Percentiles rank a stretch among this genome's conserved stretches.
Conservation (phyloP, 2,888 invertebrate genomes). For the Trichogramma evanescens region DNA sequence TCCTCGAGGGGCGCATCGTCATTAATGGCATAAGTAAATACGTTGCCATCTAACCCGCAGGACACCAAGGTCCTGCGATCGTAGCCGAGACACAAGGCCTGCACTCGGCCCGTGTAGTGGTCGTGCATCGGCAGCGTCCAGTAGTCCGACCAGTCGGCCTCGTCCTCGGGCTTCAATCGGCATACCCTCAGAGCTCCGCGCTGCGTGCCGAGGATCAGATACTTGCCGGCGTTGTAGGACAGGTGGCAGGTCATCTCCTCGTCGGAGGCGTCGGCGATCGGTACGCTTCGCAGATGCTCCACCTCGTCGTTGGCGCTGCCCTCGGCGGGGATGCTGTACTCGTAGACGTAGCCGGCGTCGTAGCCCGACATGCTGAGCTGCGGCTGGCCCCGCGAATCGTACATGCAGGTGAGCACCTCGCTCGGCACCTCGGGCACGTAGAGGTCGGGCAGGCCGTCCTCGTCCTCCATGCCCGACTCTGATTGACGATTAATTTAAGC, state of each 20-base stretch:
- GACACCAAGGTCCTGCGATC: slow-evolving; percentile 57
- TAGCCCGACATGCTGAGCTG: slow-evolving; percentile 61
- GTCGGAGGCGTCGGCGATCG: slow-evolving; percentile 52
- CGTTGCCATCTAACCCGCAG: slow-evolving; percentile 69
- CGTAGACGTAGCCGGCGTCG: slow-evolving; percentile 63
- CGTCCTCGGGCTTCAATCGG: slow-evolving; percentile 47
- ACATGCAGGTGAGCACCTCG: slow-evolving; percentile 54
- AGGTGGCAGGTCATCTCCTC: slow-evolving; percentile 54
- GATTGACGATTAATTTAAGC: neutral
- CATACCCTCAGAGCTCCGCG: slow-evolving; percentile 58
- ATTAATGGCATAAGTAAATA: slow-evolving; percentile 58
- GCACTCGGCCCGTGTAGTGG: slow-evolving; percentile 60
- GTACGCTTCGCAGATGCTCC: slow-evolving; percentile 47
- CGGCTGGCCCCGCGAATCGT: slow-evolving; percentile 50
- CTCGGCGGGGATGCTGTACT: slow-evolving; percentile 44
- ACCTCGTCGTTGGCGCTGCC: slow-evolving; percentile 26
- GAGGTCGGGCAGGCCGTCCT: slow-evolving; percentile 48
- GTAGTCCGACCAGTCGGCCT: slow-evolving; percentile 57
- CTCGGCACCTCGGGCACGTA: slow-evolving; percentile 55
- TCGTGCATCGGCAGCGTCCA: slow-evolving; percentile 72
- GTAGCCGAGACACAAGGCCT: slow-evolving; percentile 57
- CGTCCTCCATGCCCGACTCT: slow-evolving; percentile 54
- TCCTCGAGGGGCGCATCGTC: slow-evolving; percentile 17
- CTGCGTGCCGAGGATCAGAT: slow-evolving; percentile 56
- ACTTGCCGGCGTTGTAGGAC: slow-evolving; percentile 48